Percentiles rank a stretch among this genome's conserved stretches.
These are phyloP conservation scores for Noctuana brunneofusca DNA, from an alignment of 2,888 invertebrate genomes.

Conservation along the genomic window DNA sequence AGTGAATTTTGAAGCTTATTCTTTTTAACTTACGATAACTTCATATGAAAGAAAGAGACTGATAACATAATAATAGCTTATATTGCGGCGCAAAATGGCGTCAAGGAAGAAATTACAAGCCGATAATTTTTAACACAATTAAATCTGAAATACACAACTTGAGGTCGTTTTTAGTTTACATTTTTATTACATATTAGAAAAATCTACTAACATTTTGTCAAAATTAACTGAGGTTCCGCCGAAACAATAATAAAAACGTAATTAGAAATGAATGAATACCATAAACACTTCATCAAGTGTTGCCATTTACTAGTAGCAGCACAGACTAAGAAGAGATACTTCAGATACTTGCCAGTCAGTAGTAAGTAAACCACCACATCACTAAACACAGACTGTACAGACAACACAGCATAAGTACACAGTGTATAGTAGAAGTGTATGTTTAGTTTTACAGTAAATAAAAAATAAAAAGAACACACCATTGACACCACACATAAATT, in stretches of 20 bases:
- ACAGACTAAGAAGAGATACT: too few relatives aligned
- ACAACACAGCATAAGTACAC: too few relatives aligned
- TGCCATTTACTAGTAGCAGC: too few relatives aligned
- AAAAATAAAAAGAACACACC: too few relatives aligned
- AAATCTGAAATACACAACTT: slow-evolving; percentile 4
- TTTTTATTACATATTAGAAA: neutral
- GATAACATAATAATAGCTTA: slow-evolving; percentile 53
- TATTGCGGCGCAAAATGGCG: slow-evolving; percentile 76
- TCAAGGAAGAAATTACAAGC: slow-evolving; percentile 45
- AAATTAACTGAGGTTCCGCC: neutral
- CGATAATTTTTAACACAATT: slow-evolving; percentile 22
- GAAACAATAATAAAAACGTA: slow-evolving; percentile 33
- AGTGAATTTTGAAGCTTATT: slow-evolving; percentile 60
- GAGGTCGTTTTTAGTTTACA: neutral
- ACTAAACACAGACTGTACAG: too few relatives aligned
- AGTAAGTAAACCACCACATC: too few relatives aligned
- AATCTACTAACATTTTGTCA: neutral
- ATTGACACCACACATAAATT: too few relatives aligned
- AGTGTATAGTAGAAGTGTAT: too few relatives aligned
- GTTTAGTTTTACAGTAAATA: too few relatives aligned
- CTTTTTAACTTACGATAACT: slow-evolving; percentile 52
- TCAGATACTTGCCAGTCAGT: too few relatives aligned
- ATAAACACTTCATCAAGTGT: slow-evolving; percentile 34
- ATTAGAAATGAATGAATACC: neutral
- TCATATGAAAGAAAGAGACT: slow-evolving; percentile 57